phyloP scores from a whole-genome alignment of 2,113 vertebrate genomes.

The Channa maculata region DNA sequence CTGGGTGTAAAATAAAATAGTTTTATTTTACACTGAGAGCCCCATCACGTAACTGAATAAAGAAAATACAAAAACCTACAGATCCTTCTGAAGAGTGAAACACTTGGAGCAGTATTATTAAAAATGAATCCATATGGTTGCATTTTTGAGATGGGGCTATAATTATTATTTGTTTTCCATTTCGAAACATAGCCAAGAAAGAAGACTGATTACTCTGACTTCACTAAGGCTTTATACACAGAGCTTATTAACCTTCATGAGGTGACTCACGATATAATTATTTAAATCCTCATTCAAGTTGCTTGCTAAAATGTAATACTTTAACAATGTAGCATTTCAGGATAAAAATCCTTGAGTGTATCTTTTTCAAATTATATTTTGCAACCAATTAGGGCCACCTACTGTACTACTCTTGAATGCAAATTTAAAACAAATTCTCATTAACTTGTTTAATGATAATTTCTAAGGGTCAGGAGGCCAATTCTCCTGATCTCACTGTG shows the following conservation, averaged over 20 bases:
- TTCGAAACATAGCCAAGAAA: not conserved
- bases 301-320: not conserved
- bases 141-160: conserved; percentile 4
- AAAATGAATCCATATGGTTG: conserved; percentile 46
- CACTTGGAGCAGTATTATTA: conserved; percentile 24
- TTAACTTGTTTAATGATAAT: conserved; percentile 65
- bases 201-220: not conserved
- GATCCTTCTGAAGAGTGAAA: conserved; percentile 34
- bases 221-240: not conserved
- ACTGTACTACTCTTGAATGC: conserved; percentile 61
- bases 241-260: conserved; percentile 14
- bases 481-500: conserved; percentile 48
- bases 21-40: conserved; percentile 38
- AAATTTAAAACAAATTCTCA: conserved; percentile 66
- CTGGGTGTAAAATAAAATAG: conserved; percentile 31
- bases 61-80: conserved; percentile 9
- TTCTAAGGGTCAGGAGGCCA: conserved; percentile 64
- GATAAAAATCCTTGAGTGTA: conserved; percentile 25
- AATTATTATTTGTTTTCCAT: conserved; percentile 16
- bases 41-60: conserved; percentile 18
- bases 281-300: conserved; percentile 14
- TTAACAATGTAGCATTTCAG: not conserved
- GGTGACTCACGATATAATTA: not conserved
- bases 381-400: conserved; percentile 56
- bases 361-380: conserved; percentile 44